A percentile compares a stretch with the other conserved stretches of the same genome.
Evolutionary conservation across 2,888 invertebrate species (phyloP).

Genomic region (Coleophora deauratella): DNA sequence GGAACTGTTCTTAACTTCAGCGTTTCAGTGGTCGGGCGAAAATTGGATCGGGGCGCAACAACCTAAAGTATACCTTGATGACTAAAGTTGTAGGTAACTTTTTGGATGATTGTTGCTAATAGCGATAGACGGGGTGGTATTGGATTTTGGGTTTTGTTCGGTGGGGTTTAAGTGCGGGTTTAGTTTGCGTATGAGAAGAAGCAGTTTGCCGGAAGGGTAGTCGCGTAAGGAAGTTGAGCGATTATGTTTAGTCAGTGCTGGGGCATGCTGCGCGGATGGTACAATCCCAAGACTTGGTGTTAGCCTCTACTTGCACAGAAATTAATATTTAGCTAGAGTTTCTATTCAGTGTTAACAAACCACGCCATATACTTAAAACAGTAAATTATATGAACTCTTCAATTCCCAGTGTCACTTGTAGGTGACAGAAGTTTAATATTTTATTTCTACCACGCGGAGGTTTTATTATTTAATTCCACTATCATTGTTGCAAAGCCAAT

Average conservation of each 20-base stretch:
- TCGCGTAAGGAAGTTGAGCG: slow-evolving; percentile 73
- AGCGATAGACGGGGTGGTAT: slow-evolving; percentile 6
- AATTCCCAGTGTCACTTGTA: too few species aligned
- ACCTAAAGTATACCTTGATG: slow-evolving; percentile 28
- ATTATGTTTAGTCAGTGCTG: slow-evolving; percentile 72
- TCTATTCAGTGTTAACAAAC: too few species aligned
- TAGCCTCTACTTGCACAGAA: too few species aligned
- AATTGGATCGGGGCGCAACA: slow-evolving; percentile 45
- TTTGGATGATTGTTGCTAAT: slow-evolving; percentile 21
- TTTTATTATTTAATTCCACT: too few species aligned
- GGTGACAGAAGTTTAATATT: too few species aligned
- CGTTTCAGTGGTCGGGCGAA: slow-evolving; percentile 65
- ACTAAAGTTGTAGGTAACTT: slow-evolving; percentile 23
- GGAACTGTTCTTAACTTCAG: slow-evolving; percentile 67
- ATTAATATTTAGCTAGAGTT: too few species aligned
- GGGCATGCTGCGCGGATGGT: slow-evolving; percentile 9
- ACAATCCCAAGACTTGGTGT: too few species aligned
- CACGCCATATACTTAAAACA: too few species aligned
- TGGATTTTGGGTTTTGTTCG: slow-evolving; percentile 1
- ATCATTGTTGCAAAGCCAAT: too few species aligned
- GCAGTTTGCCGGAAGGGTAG: slow-evolving; percentile 67
- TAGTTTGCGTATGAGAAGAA: slow-evolving; percentile 12
- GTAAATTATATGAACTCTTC: too few species aligned
- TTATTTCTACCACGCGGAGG: too few species aligned
- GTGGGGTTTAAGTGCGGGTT: slow-evolving; percentile 17